Evolutionary conservation across 2,888 invertebrate species (phyloP).

Genomic region (Pyrochroa serraticornis): DNA sequence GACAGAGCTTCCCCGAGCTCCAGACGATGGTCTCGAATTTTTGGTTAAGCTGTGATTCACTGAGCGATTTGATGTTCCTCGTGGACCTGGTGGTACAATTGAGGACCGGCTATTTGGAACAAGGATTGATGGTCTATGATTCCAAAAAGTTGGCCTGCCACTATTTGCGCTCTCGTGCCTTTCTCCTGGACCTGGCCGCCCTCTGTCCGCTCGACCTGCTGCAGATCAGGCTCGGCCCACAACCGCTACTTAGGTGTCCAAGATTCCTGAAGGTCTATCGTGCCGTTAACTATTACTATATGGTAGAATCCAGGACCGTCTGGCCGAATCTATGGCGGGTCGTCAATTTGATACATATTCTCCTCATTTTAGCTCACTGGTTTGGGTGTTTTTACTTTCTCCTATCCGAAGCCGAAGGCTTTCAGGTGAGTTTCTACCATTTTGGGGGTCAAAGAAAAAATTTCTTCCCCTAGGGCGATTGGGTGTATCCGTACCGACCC

Average conservation of each 20-base stretch:
- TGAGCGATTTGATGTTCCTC: constrained; percentile 87
- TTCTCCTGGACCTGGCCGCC: constrained; percentile 82
- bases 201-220: constrained; percentile 86
- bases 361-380: constrained; percentile 95
- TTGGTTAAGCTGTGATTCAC: constrained; percentile 83
- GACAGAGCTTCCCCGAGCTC: constrained; percentile 93
- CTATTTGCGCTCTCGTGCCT: constrained; percentile 83
- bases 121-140: constrained; percentile 94
- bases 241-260: constrained; percentile 88
- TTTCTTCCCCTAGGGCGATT: constrained; percentile 71
- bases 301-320: constrained; percentile 93
- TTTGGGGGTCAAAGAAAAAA: constrained; percentile 10
- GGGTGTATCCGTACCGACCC: constrained; percentile 87
- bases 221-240: constrained; percentile 78
- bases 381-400: constrained; percentile 97
- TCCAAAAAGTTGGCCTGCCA: constrained; percentile 87
- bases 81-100: constrained; percentile 90
- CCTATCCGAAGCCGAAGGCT: constrained; percentile 88
- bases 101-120: constrained; percentile 92
- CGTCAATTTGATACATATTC: constrained; percentile 91
- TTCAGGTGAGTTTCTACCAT: constrained; percentile 69
- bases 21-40: constrained; percentile 68
- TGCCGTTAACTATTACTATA: constrained; percentile 91
- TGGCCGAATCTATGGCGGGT: constrained; percentile 97
- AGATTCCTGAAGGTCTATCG: constrained; percentile 91